A percentile compares a stretch with the other conserved stretches of the same genome.
These are phyloP conservation scores for Parthenolecanium corni DNA, from an alignment of 2,888 invertebrate species.

Conservation along the genomic window DNA sequence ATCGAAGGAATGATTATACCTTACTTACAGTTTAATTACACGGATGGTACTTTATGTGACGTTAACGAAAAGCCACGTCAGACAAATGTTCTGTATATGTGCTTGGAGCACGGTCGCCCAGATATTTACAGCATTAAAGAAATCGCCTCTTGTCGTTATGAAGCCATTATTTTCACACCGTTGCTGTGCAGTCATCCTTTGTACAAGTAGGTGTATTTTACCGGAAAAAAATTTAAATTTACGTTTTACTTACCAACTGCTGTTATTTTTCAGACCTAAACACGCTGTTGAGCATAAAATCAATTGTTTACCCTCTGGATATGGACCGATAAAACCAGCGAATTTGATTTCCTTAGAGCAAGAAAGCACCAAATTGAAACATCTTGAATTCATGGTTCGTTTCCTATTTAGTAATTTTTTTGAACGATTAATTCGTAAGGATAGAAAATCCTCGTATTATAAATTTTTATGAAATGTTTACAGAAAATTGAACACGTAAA, in stretches of 20 bases:
- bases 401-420: constrained; percentile 29
- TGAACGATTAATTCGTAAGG: not conserved
- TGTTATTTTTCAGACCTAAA: constrained; percentile 43
- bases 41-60: constrained; percentile 84
- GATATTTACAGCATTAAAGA: constrained; percentile 89
- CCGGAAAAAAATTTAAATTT: not conserved
- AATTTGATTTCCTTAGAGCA: constrained; percentile 58
- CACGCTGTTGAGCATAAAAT: constrained; percentile 66
- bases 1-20: constrained; percentile 82
- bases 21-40: constrained; percentile 75
- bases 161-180: constrained; percentile 77
- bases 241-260: not conserved
- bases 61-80: constrained; percentile 71
- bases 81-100: constrained; percentile 76
- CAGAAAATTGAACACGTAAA: too few species aligned
- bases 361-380: constrained; percentile 56
- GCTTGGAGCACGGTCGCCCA: constrained; percentile 76
- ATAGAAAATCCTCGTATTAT: not conserved
- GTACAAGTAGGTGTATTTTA: constrained; percentile 47
- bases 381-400: constrained; percentile 47
- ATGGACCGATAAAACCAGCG: constrained; percentile 58
- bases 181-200: constrained; percentile 78
- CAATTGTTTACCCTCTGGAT: constrained; percentile 56
- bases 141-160: constrained; percentile 87
- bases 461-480: too few species aligned